Conservation (phyloP, 2,888 invertebrate genomes). For the Frankliniella fusca region DNA sequence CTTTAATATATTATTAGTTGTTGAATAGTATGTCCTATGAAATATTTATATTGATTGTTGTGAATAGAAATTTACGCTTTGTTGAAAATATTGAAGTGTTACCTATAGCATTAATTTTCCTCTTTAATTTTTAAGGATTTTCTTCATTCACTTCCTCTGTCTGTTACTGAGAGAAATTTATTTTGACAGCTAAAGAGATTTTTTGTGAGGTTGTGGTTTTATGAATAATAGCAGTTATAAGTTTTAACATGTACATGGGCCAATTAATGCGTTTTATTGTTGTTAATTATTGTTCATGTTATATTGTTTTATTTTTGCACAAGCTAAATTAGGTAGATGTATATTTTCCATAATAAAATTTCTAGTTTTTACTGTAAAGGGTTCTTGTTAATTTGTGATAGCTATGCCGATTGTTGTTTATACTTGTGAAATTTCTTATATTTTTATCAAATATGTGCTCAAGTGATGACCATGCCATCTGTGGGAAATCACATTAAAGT, state of each 20-base stretch:
- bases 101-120: too few relatives aligned
- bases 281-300: neutral
- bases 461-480: neutral
- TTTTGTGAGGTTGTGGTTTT: neutral
- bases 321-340: neutral
- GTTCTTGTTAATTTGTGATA: neutral
- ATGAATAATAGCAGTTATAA: neutral
- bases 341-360: neutral
- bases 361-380: neutral
- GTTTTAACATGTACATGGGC: neutral
- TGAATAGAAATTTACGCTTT: neutral
- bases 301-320: slow-evolving; percentile 17
- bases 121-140: neutral
- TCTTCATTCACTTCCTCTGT: neutral
- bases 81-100: neutral
- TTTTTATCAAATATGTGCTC: neutral
- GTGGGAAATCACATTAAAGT: neutral
- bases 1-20: too few relatives aligned
- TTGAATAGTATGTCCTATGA: neutral
- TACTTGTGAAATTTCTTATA: neutral
- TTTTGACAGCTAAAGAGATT: neutral
- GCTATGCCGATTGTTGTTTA: neutral
- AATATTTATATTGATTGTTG: neutral
- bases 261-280: slow-evolving; percentile 2
- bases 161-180: neutral